These are phyloP conservation scores for Daboia siamensis DNA, from an alignment of 2,113 vertebrate species.

Conservation along the genomic window DNA sequence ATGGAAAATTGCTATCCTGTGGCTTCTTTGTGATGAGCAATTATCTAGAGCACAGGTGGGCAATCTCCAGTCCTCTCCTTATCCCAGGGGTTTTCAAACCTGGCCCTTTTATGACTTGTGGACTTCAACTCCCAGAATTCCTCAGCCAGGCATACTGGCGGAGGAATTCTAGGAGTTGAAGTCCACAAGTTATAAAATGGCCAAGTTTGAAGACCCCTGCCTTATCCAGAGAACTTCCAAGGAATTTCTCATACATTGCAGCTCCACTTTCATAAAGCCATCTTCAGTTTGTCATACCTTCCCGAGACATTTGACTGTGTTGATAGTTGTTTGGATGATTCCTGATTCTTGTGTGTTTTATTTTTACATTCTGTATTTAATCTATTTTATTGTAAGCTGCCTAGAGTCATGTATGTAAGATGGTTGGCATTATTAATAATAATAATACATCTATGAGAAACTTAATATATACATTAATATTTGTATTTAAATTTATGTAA, in stretches of 20 bases:
- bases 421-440: not conserved
- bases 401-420: not conserved
- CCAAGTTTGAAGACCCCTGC: no score
- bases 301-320: not conserved
- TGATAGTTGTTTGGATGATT: not conserved
- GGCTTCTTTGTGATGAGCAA: not conserved
- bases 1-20: not conserved
- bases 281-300: not conserved
- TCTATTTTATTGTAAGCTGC: not conserved
- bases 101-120: no score
- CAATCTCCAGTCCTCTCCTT: not conserved
- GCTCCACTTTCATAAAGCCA: not conserved
- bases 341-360: not conserved
- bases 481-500: not conserved
- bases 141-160: no score
- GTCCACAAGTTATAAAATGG: no score
- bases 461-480: not conserved
- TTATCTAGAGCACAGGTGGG: not conserved
- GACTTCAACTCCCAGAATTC: no score
- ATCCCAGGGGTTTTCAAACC: no score
- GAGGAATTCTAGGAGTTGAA: no score
- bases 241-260: not conserved
- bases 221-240: not conserved
- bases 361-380: not conserved
- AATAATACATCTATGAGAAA: not conserved